Evolutionary conservation across 2,113 vertebrate genomes (phyloP), one percentile per base, ranked within the genome.

Genomic region (Stomatorhinus ivindoensis): DNA sequence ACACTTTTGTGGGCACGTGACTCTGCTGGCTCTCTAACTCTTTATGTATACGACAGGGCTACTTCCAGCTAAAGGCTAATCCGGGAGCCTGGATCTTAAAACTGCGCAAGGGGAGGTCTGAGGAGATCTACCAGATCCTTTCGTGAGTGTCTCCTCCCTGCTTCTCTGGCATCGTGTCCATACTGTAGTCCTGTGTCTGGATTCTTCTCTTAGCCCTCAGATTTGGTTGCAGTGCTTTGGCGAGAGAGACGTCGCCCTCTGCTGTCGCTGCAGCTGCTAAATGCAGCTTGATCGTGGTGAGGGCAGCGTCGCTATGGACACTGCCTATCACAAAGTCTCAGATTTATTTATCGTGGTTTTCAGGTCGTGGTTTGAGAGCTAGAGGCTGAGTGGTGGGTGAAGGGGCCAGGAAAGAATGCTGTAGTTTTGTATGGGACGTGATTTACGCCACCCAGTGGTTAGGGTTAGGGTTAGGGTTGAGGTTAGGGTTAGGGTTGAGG

Each of bases 1-100:
- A 2, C 21, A 27, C 69, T 76, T 76, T 6, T 35, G 31, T 35
- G 4, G 85, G 51, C 85, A 55, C 50, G 21, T 51, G 48, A 53
- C 27, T n/a, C 53, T 65, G 19, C 27, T 87, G 53, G 7, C 24
- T 31, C 19, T 87, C 10, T 58, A 1, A 44, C 39, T 73, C 15
- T 80, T 24, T 35, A 48, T 53, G 21, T n/a, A 9, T 39, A 80
- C 44, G 17, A 89, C 92, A 99, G 98, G 98, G 98, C 0, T 99
- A 99, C 95, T 99, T 99, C 95, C 98, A 99, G 89, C 93, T 99
- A 91, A 99, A 99, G 96, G 98, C 98, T 90, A 99, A 98, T 92
- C 98, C 98, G 19, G 98, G 98, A 31, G 96, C 97, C 51, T 99
- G 98, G 98, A 96, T 89, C 0, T 92, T 99, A 86, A 95, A 95